Evolutionary conservation across 2,113 vertebrate genomes (phyloP).

Genomic region (Galbula dea): DNA sequence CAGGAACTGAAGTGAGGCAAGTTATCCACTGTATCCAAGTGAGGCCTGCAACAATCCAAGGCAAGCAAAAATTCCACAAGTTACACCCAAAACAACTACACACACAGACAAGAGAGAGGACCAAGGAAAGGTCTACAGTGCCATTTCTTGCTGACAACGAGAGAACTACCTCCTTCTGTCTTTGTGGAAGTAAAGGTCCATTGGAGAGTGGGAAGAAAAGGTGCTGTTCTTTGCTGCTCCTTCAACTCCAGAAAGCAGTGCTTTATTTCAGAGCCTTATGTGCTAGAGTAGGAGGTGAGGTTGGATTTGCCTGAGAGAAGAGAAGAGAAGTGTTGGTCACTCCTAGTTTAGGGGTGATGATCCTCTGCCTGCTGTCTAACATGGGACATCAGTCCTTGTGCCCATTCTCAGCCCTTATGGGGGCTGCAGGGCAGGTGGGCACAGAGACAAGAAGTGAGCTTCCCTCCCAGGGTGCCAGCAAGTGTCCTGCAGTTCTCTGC

Average conservation of each 20-base stretch:
- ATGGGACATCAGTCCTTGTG: background rate
- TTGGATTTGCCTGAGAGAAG: background rate
- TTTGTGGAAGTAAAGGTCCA: background rate
- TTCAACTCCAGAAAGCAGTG: background rate
- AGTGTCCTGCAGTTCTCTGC: background rate
- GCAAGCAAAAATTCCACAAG: background rate
- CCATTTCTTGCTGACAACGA: background rate
- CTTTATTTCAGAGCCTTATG: background rate
- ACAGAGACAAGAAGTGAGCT: background rate
- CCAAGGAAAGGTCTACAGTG: background rate
- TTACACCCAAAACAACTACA: background rate
- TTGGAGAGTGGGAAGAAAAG: background rate
- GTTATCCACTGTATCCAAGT: background rate
- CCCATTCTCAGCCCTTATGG: rapidly evolving
- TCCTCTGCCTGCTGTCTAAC: background rate
- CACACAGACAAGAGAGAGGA: background rate
- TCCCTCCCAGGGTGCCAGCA: background rate
- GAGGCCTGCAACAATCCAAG: background rate
- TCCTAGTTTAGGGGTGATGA: background rate
- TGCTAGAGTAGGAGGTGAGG: background rate
- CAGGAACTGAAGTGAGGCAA: constrained; percentile 16
- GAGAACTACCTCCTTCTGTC: background rate
- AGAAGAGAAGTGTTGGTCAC: background rate
- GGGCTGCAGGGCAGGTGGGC: background rate
- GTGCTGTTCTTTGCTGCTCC: background rate